Base-by-base conservation (phyloP, 2,888 invertebrate genomes). In the Thyatira batis region DNA sequence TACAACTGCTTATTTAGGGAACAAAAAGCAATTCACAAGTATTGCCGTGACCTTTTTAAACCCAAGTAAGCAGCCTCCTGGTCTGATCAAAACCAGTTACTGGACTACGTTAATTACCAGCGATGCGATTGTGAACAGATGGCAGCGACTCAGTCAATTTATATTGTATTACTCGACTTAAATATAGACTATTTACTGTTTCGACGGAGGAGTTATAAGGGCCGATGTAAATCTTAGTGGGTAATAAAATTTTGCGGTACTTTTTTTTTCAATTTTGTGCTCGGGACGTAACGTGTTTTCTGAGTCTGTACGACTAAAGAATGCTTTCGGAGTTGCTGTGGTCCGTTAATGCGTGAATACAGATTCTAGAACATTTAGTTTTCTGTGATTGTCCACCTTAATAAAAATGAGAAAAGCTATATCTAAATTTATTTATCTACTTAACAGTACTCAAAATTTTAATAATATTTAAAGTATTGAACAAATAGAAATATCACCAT, bases 41-140 rank as follows among this genome's bases (percentile, higher is more conserved):
- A n/a, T n/a, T n/a, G n/a, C n/a, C n/a, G n/a, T n/a, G n/a, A n/a
- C n/a, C n/a, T n/a, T n/a, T n/a, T n/a, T n/a, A n/a, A n/a, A n/a
- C n/a, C n/a, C n/a, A n/a, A n/a, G n/a, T n/a, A n/a, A 52, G 50
- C 63, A 57, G 65, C 63, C 63, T 68, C 65, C 61, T 65, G 63
- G 56, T 45, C 28, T 65, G 63, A 55, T 45, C 28, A 43, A 61
- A 78, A 77, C 74, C 73, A 55, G 78, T 73, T 76, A 54, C 43
- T 45, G 46, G 54, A 52, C 51, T 61, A 55, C 52, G 58, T 60
- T 73, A 67, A 75, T 72, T 76, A 69, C 65, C 61, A 59, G 51
- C 57, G 63, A 71, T 70, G 51, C 57, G 63, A 71, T 70, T 70
- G 65, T 51, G 65, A 73, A 69, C 79, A 77, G 78, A 67, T 76